Evolutionary conservation across 1,140 invertebrate genomes (phyloP).

Genomic region (Caenorhabditis remanei): DNA sequence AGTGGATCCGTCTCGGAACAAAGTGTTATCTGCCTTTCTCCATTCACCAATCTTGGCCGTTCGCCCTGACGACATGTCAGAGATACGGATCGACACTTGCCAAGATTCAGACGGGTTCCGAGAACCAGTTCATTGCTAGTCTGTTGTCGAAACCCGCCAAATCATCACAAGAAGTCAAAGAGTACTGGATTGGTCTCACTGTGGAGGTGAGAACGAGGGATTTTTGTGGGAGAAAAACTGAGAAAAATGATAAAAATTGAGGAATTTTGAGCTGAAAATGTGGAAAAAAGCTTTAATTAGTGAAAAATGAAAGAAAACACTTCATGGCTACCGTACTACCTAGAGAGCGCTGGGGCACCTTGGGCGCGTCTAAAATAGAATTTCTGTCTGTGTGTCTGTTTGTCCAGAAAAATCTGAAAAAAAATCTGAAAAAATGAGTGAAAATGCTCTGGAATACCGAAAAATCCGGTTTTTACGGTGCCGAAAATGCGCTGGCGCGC

Average conservation of each 20-base stretch:
- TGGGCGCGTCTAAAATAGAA: too few relatives aligned
- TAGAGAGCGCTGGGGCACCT: too few relatives aligned
- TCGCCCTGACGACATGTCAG: conserved; percentile 73
- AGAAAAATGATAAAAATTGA: not conserved
- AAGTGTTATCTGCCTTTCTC: conserved; percentile 71
- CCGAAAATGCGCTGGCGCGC: too few relatives aligned
- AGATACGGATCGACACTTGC: conserved; percentile 70
- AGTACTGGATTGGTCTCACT: conserved; percentile 71
- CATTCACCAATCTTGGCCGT: conserved; percentile 75
- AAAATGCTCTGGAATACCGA: too few relatives aligned
- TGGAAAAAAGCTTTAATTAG: too few relatives aligned
- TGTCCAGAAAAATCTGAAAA: conserved; percentile 3
- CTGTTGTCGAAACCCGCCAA: conserved; percentile 69
- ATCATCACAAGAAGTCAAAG: conserved; percentile 51
- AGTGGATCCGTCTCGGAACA: conserved; percentile 70
- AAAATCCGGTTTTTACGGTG: too few relatives aligned
- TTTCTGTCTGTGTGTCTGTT: not conserved
- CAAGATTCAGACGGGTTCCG: conserved; percentile 71
- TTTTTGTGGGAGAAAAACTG: too few relatives aligned
- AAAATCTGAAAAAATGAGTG: too few relatives aligned
- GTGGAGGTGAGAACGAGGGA: conserved; percentile 22
- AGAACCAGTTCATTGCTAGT: conserved; percentile 72
- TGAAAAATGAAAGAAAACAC: too few relatives aligned
- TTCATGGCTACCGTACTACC: too few relatives aligned
- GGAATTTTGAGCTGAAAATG: not conserved